phyloP scores from a whole-genome alignment of 2,797 vertebrate species.

The Poeciliopsis paucimaculata region DNA sequence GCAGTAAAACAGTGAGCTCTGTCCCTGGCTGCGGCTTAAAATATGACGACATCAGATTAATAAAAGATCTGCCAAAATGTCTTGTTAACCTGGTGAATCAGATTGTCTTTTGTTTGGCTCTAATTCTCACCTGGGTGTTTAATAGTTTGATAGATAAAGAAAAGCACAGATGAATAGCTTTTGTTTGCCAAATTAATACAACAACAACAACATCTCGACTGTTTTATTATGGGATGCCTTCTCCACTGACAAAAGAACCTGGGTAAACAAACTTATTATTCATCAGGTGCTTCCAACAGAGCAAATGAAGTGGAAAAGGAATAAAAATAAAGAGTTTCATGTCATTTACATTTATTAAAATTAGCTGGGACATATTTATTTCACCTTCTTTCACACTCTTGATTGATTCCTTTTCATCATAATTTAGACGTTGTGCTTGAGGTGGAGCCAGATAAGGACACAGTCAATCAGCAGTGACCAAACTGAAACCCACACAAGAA shows the following conservation, averaged over 20 bases:
- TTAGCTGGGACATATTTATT: constrained; percentile 76
- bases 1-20: constrained; percentile 22
- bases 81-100: constrained; percentile 46
- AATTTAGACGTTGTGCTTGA: constrained; percentile 65
- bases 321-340: constrained; percentile 60
- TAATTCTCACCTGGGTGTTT: constrained; percentile 70
- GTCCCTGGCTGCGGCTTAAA: constrained; percentile 11
- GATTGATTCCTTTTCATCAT: constrained; percentile 66
- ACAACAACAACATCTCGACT: constrained; percentile 69
- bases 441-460: constrained; percentile 56
- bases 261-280: constrained; percentile 82
- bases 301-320: constrained; percentile 69
- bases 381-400: constrained; percentile 66
- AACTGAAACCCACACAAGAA: constrained; percentile 58
- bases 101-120: constrained; percentile 56
- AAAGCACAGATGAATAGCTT: constrained; percentile 76
- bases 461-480: constrained; percentile 65
- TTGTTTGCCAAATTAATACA: constrained; percentile 79
- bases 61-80: constrained; percentile 53
- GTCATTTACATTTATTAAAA: constrained; percentile 77
- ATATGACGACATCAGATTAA: constrained; percentile 67
- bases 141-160: constrained; percentile 62
- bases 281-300: constrained; percentile 68
- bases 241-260: constrained; percentile 62
- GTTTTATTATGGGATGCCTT: constrained; percentile 67